Base-by-base conservation (phyloP, 2,888 invertebrate species). In the Yponomeuta evonymella region DNA sequence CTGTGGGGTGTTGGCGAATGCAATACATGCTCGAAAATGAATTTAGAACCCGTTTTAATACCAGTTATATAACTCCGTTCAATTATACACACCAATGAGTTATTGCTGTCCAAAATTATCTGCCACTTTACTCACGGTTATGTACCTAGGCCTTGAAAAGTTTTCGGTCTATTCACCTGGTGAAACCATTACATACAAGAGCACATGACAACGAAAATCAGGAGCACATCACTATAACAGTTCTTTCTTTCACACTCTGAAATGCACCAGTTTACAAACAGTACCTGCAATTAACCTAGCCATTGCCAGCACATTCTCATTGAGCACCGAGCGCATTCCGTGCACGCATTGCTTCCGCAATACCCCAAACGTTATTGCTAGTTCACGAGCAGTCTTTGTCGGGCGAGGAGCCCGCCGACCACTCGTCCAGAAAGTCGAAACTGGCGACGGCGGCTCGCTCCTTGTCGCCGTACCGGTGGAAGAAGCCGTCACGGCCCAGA, bases 391-490 rank as follows among this genome's bases (percentile, higher is more conserved):
- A 89, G 89, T 90, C 87, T 87, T 88, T 89, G 89, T 84, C 90
- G 78, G 89, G 90, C 73, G 88, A 84, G 73, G 88, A 85, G 74
- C 51, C 84, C 85, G 75, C 81, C 87, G 79, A 92, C 88, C 78
- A 95, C 87, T 79, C 95, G 86, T 96, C 95, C 78, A 96, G 93
- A 92, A 96, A 96, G 90, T 96, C 96, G 90, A 96, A 96, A 78
- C 94, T 94, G 74, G 96, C 95, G 77, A 96, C 95, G 74, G 96
- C 96, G 82, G 95, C 96, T 74, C 93, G 93, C 83, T 96, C 96
- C 81, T 95, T 94, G 78, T 95, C 95, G 69, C 96, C 96, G 91
- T 94, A 96, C 77, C 96, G 94, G 74, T 95, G 94, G 93, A 94
- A 96, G 92, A 96, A 95, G 80, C 95, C 96, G 75, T 94, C 94